These are phyloP conservation scores for Dryocosmus kuriphilus DNA, from an alignment of 2,888 invertebrate species.

Conservation along the genomic window DNA sequence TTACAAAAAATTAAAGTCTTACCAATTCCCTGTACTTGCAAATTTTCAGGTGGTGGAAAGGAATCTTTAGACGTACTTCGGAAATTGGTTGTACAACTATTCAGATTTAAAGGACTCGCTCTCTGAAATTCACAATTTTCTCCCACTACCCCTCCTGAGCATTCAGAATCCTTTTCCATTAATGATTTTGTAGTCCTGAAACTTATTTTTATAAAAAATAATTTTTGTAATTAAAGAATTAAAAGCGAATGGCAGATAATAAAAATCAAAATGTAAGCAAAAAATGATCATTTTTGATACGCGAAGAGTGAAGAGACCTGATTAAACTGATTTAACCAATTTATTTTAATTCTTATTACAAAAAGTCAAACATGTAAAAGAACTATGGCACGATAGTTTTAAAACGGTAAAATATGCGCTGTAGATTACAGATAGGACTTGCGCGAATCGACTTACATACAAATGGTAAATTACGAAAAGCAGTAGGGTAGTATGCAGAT, in stretches of 20 bases:
- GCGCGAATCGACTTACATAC: constrained; percentile 34
- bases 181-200: background rate
- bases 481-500: constrained; percentile 20
- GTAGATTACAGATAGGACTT: constrained; percentile 13
- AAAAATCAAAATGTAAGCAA: too few relatives aligned
- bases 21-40: background rate
- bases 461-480: constrained; percentile 37
- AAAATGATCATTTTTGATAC: background rate
- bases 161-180: constrained; percentile 10
- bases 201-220: background rate
- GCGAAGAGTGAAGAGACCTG: background rate
- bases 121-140: background rate
- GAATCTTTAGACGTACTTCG: constrained; percentile 14
- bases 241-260: too few relatives aligned
- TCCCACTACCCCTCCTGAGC: background rate
- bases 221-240: too few relatives aligned
- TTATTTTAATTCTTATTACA: constrained; percentile 35
- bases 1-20: background rate
- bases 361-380: constrained; percentile 40
- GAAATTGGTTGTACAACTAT: background rate
- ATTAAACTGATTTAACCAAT: constrained; percentile 34
- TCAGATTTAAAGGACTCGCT: background rate
- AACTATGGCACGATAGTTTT: constrained; percentile 40
- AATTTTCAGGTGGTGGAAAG: background rate
- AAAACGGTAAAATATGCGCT: constrained; percentile 26